These are phyloP conservation scores for Knipowitschia caucasica DNA, from an alignment of 2,797 vertebrate genomes.

Conservation along the genomic window DNA sequence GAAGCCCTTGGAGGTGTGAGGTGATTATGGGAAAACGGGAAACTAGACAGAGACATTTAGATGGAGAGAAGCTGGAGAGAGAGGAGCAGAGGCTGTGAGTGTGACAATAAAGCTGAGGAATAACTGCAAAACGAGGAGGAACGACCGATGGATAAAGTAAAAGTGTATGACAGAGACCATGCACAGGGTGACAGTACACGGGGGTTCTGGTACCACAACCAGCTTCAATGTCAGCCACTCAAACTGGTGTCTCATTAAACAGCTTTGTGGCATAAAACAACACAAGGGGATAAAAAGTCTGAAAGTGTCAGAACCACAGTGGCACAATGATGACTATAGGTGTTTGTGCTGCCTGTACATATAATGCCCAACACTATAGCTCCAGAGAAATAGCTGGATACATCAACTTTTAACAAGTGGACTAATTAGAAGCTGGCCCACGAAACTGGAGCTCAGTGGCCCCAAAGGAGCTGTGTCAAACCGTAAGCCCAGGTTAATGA, in stretches of 20 bases:
- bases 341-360: slow-evolving; percentile 54
- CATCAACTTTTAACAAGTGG: slow-evolving; percentile 68
- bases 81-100: slow-evolving; percentile 51
- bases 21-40: slow-evolving; percentile 71
- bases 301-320: slow-evolving; percentile 48
- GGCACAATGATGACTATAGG: slow-evolving; percentile 60
- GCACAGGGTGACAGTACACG: slow-evolving; percentile 34
- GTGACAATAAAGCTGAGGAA: slow-evolving; percentile 62
- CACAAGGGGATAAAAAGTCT: slow-evolving; percentile 45
- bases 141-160: slow-evolving; percentile 60
- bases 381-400: slow-evolving; percentile 50
- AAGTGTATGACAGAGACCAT: slow-evolving; percentile 47
- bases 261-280: slow-evolving; percentile 64
- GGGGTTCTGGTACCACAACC: slow-evolving; percentile 30
- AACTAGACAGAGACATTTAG: slow-evolving; percentile 67
- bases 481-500: slow-evolving; percentile 80
- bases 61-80: slow-evolving; percentile 50
- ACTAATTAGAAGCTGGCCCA: slow-evolving; percentile 71
- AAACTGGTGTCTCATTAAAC: slow-evolving; percentile 78
- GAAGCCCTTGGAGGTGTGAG: slow-evolving; percentile 74
- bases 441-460: slow-evolving; percentile 53
- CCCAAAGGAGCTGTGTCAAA: slow-evolving; percentile 61
- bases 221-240: slow-evolving; percentile 62
- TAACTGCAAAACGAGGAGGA: slow-evolving; percentile 56
- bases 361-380: slow-evolving; percentile 48